These are phyloP conservation scores for Trachops cirrhosus DNA, from an alignment of 2,797 vertebrate genomes.

Conservation along the genomic window DNA sequence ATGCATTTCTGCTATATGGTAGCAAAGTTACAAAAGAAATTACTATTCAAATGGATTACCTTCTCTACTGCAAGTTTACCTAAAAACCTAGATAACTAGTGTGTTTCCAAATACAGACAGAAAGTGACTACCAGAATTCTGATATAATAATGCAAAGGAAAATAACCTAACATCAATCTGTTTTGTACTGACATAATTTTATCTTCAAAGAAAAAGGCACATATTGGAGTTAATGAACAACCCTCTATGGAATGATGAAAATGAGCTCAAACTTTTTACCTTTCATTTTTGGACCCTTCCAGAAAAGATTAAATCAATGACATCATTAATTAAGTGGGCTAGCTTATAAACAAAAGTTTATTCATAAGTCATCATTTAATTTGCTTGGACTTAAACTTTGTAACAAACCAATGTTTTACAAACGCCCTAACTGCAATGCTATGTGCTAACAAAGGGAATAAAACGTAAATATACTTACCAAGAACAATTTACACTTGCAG, in stretches of 20 bases:
- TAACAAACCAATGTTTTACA: conserved; percentile 32
- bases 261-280: neutral
- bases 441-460: conserved; percentile 46
- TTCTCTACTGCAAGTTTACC: conserved; percentile 13
- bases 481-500: conserved; percentile 93
- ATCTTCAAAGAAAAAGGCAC: conserved; percentile 7
- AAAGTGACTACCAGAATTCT: conserved; percentile 14
- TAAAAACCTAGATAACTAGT: conserved; percentile 31
- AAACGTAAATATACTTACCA: conserved; percentile 88
- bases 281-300: neutral
- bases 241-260: neutral
- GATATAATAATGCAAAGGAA: conserved; percentile 6
- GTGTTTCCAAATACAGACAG: neutral
- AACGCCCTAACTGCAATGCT: conserved; percentile 4
- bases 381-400: conserved; percentile 25
- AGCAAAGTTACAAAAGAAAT: conserved; percentile 23
- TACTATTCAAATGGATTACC: neutral
- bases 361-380: conserved; percentile 26
- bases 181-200: neutral
- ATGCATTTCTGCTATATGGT: neutral
- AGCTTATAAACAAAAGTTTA: conserved; percentile 42
- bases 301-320: neutral
- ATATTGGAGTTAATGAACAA: neutral
- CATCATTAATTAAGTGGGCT: conserved; percentile 38
- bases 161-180: neutral